Percentiles rank a stretch among this genome's conserved stretches.
Evolutionary conservation across 2,113 vertebrate species (phyloP).

Genomic region (Todiramphus saurophagus): DNA sequence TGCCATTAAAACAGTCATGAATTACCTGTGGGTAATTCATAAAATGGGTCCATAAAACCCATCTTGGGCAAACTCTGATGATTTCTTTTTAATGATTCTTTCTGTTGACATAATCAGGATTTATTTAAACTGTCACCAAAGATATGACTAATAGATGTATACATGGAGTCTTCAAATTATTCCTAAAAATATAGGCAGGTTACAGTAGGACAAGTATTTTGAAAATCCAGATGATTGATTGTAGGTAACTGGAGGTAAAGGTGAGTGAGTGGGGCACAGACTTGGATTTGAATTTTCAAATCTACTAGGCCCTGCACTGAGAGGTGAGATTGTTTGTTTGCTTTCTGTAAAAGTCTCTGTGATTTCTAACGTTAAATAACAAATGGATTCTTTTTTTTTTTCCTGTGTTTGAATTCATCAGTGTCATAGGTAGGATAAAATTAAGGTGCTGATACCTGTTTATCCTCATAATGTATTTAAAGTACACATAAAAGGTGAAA

Average conservation of each 20-base stretch:
- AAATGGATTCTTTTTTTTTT: not conserved
- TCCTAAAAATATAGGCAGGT: not conserved
- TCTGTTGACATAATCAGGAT: not conserved
- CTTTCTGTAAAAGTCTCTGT: not conserved
- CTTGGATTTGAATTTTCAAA: not conserved
- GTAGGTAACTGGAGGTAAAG: not conserved
- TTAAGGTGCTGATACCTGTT: not conserved
- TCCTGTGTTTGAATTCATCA: not conserved
- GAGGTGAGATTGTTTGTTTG: not conserved
- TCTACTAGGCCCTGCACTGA: not conserved
- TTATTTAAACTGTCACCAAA: not conserved
- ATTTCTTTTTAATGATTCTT: not conserved
- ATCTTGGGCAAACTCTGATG: not conserved
- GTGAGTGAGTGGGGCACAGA: not conserved
- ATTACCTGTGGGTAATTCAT: not conserved
- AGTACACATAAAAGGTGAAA: not conserved
- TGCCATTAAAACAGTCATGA: not conserved
- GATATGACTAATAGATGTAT: not conserved
- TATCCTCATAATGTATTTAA: not conserved
- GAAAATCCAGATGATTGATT: not conserved
- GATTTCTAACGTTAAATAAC: not conserved
- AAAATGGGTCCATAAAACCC: not conserved
- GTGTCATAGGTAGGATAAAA: not conserved
- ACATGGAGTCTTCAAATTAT: not conserved
- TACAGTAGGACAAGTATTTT: not conserved